Base-by-base conservation (phyloP, 2,888 invertebrate species). In the Adelognathus sp. region DNA sequence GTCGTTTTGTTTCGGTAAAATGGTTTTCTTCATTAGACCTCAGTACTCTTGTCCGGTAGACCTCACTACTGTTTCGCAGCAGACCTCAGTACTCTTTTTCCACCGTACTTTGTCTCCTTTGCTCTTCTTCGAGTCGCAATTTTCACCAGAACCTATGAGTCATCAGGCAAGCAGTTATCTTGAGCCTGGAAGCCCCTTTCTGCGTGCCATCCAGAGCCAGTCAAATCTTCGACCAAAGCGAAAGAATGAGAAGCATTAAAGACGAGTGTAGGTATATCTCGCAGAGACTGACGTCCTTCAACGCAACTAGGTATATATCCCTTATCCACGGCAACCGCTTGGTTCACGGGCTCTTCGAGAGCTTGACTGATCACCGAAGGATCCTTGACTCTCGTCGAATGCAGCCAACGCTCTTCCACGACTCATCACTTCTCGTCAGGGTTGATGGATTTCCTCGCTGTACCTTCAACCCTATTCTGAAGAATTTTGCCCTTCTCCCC, bases 291-390 rank as follows among this genome's bases (percentile, higher is more conserved):
- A 61, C 70, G 70, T 46, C 60, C 66, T 52, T 66, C 39, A 11
- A 11, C 39, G 54, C 36, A 27, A 54, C 52, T 39, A n/a, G n/a
- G n/a, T n/a, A n/a, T n/a, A n/a, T n/a, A n/a, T n/a, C n/a, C n/a
- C n/a, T n/a, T n/a, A 67, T n/a, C 36, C 39, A 18, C 27, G 11
- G 29, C 39, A n/a, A n/a, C n/a, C n/a, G n/a, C 41, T 9, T 24
- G 24, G 31, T 44, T 36, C 33, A 24, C 27, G 21, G 39, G 70
- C 24, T 36, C 16, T n/a, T n/a, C 46, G 50, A 50, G 50, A 71
- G 36, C 60, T 71, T 71, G 70, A 71, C 70, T 61, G 70, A 71
- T 71, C 60, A 71, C 60, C 70, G 60, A 11, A 29, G 39, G 60
- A 71, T 61, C 60, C 60, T 71, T 61, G 70, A 71, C 60, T 70